Evolutionary conservation across 2,888 invertebrate species (phyloP), one percentile per base, ranked within the genome.

Genomic region (Reticulitermes lucifugus): DNA sequence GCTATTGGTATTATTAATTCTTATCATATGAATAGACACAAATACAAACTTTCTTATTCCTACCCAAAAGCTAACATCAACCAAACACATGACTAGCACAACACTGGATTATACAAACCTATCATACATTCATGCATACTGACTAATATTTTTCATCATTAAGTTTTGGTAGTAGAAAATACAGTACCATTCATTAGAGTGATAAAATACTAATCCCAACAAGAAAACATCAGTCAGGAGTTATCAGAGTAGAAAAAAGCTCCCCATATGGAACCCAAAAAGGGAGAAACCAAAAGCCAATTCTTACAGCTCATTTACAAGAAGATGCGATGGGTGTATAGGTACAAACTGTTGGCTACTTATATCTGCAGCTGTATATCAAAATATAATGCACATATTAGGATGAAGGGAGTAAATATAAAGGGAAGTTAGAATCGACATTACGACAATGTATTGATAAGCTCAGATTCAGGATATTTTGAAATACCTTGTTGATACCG

Each of bases 101-200:
- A 85, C 65, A 86, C 51, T 79, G 59, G 84, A 82, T 86, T 86
- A 85, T 82, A 81, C 55, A 85, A 86, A 86, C 85, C 86, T 85
- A 86, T 86, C 86, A 86, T 84, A 85, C 75, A 86, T 9, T 77
- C 77, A 77, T 25, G n/a, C 77, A 77, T 46, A n/a, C 35, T 35
- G 35, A 35, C 35, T 35, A 35, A 35, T 14, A 9, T 77, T 46
- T 21, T n/a, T 51, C n/a, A 9, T n/a, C 46, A 46, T 46, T 77
- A 41, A 73, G 22, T 77, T 77, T 22, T 77, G 77, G 77, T 77
- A 77, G 77, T 77, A 77, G 77, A 77, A 77, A 77, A 77, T 77
- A 77, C 77, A 77, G 35, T 77, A 77, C 77, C 22, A 46, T 51
- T 73, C 73, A 77, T 77, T 46, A 77, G n/a, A 77, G 22, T 77